These are phyloP conservation scores for Asarcornis scutulata DNA, from an alignment of 2,113 vertebrate species.

Conservation along the genomic window DNA sequence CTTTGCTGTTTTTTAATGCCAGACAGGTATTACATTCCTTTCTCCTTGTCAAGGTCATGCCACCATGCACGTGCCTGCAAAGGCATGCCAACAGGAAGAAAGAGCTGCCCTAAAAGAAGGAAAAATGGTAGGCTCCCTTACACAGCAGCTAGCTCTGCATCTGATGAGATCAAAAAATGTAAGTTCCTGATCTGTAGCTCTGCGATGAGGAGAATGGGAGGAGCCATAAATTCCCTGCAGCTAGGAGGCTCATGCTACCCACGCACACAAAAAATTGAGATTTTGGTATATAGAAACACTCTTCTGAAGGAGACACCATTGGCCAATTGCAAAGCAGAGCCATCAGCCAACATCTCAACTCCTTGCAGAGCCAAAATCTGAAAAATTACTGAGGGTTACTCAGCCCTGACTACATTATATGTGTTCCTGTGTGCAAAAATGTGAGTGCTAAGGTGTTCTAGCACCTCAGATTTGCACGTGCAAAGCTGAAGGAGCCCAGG, in stretches of 20 bases:
- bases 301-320: not conserved
- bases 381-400: not conserved
- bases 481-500: not conserved
- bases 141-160: not conserved
- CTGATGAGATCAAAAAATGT: not conserved
- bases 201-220: not conserved
- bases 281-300: not conserved
- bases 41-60: not conserved
- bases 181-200: not conserved
- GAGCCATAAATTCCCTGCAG: rapidly evolving
- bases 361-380: not conserved
- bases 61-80: not conserved
- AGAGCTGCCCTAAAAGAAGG: not conserved
- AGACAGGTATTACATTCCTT: not conserved
- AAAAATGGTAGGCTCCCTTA: not conserved
- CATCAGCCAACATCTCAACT: not conserved
- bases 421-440: not conserved
- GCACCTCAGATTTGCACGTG: not conserved
- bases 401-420: not conserved
- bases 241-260: not conserved
- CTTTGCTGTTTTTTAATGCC: not conserved
- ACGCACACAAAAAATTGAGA: not conserved
- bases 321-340: not conserved
- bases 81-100: not conserved
- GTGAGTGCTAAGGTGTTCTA: not conserved